Evolutionary conservation across 2,888 invertebrate genomes (phyloP), one percentile per base, ranked within the genome.

Genomic region (Tinea pellionella): DNA sequence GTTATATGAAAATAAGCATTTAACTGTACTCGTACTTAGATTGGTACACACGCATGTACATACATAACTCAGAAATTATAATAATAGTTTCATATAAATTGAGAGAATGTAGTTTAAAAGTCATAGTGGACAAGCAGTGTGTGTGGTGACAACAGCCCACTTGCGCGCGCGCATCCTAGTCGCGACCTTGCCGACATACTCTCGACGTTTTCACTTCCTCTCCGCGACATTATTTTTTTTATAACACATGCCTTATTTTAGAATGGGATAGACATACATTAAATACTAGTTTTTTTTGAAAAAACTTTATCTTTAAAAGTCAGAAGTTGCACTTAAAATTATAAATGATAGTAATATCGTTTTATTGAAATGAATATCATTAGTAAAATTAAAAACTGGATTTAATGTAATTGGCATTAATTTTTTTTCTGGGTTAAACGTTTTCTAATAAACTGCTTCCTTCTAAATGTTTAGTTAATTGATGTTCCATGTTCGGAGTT

Each of bases 141-240:
- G 62, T 65, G 65, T 68, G 67, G 68, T 69, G 71, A 72, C 71
- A 69, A 70, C 75, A 80, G 75, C 79, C 81, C 78, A 81, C 74
- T 81, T 80, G 78, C 73, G 70, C 64, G 59, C 56, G 63, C 77
- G 77, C 80, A 85, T 86, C 85, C 85, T 86, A 78, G 76, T 81
- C 60, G 75, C 78, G 83, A 82, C 85, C 85, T 83, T 83, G 81
- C 70, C 81, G 84, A 74, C 85, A 77, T 75, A 83, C 82, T 77
- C 70, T 70, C 69, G 63, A 73, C 18, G 76, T 74, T 85, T 85
- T 85, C 85, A 84, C 85, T 84, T 85, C 85, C 84, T 80, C 72
- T 43, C 59, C 30, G 7, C 55, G 51, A 19, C 51, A 51, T 51
- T 51, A 51, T 51, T 51, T 56, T n/a, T 56, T 29, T 16, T 6